Conservation (phyloP, 2,888 invertebrate species). For the Mesochorus sp. region DNA sequence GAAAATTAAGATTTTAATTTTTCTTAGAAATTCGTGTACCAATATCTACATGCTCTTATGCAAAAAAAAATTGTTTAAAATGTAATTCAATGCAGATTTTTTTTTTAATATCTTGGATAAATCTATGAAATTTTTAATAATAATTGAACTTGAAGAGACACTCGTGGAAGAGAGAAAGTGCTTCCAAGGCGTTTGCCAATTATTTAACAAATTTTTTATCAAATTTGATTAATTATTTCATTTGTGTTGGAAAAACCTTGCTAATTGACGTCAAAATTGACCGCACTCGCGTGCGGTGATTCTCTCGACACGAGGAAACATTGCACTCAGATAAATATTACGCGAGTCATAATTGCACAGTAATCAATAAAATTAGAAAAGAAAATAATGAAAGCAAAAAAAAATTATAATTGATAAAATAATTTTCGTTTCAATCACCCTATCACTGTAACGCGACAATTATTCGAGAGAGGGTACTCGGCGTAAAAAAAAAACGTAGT, state of each 20-base stretch:
- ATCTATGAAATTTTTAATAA: too few relatives aligned
- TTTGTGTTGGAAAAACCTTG: neutral
- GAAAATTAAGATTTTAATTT: neutral
- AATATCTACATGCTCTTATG: too few relatives aligned
- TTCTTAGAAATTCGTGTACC: neutral
- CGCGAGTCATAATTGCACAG: neutral
- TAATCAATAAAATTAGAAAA: neutral
- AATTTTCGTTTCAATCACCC: neutral
- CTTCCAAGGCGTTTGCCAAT: too few relatives aligned
- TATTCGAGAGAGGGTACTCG: neutral
- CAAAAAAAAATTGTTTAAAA: too few relatives aligned
- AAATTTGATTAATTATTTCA: neutral
- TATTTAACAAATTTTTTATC: neutral
- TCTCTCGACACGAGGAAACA: neutral
- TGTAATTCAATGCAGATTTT: too few relatives aligned
- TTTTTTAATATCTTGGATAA: too few relatives aligned
- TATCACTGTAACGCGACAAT: neutral
- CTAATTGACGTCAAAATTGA: constrained; percentile 2
- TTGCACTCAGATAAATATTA: neutral
- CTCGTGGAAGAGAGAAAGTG: neutral
- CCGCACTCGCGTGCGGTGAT: neutral
- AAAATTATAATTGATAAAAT: neutral
- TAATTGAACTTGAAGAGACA: too few relatives aligned
- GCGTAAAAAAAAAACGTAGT: neutral
- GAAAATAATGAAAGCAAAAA: neutral